Evolutionary conservation across 2,113 vertebrate species (phyloP).

Genomic region (Condylura cristata): DNA sequence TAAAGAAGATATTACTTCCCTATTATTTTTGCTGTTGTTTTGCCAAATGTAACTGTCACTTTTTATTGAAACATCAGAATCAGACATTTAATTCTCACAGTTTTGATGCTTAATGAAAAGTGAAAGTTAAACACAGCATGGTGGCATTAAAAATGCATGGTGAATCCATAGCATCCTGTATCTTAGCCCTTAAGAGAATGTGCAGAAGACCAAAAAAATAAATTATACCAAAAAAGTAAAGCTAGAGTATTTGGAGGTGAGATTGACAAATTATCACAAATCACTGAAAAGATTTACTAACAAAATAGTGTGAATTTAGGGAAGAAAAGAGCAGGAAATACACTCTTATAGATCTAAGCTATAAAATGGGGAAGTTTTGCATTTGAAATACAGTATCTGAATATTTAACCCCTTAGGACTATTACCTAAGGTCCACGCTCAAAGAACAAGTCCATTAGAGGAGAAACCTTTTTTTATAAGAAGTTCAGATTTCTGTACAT

Average conservation of each 20-base stretch:
- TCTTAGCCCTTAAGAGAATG: slow-evolving; percentile 81
- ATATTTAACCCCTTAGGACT: neutral
- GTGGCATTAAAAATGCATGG: slow-evolving; percentile 86
- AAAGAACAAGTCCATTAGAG: slow-evolving; percentile 17
- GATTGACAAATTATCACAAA: slow-evolving; percentile 73
- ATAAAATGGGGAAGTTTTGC: slow-evolving; percentile 26
- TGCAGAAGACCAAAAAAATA: slow-evolving; percentile 80
- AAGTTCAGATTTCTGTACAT: neutral
- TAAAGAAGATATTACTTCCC: slow-evolving; percentile 70
- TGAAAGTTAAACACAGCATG: slow-evolving; percentile 91
- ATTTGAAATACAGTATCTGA: slow-evolving; percentile 44
- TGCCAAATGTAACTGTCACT: slow-evolving; percentile 86
- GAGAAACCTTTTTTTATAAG: neutral
- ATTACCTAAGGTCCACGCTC: neutral
- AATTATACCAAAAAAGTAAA: slow-evolving; percentile 78
- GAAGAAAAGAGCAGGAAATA: slow-evolving; percentile 12
- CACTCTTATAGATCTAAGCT: slow-evolving; percentile 50
- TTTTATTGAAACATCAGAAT: slow-evolving; percentile 88
- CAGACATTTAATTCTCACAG: slow-evolving; percentile 88
- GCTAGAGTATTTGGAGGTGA: slow-evolving; percentile 75
- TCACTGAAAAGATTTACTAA: slow-evolving; percentile 64
- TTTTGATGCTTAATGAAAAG: slow-evolving; percentile 90
- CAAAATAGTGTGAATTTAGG: slow-evolving; percentile 57
- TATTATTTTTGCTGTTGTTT: slow-evolving; percentile 81
- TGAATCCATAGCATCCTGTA: slow-evolving; percentile 83